Conservation (phyloP, 2,797 vertebrate genomes). For the Cyclura pinguis region DNA sequence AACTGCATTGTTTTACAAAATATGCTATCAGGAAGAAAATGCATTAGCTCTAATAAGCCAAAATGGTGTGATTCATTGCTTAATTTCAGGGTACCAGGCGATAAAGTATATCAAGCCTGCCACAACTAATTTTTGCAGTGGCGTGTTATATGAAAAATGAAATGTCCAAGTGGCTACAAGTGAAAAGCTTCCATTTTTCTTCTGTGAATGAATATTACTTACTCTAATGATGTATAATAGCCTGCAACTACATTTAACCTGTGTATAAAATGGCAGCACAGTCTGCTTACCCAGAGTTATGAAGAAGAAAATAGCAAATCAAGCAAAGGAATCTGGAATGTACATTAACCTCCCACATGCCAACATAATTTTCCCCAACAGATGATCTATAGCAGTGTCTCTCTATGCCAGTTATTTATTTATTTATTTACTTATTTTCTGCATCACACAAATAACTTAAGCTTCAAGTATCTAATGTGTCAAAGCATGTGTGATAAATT, state of each 20-base stretch:
- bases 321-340: constrained; percentile 77
- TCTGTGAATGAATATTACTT: constrained; percentile 90
- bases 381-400: constrained; percentile 76
- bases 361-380: constrained; percentile 77
- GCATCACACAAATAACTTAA: constrained; percentile 71
- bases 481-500: constrained; percentile 75
- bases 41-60: constrained; percentile 84
- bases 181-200: constrained; percentile 90
- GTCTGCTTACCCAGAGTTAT: constrained; percentile 83
- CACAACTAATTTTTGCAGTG: constrained; percentile 82
- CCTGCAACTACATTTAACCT: constrained; percentile 97
- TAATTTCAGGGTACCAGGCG: constrained; percentile 81
- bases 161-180: constrained; percentile 86
- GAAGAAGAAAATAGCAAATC: constrained; percentile 83
- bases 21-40: constrained; percentile 79
- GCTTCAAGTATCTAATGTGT: constrained; percentile 73
- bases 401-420: constrained; percentile 70
- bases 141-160: constrained; percentile 88
- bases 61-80: constrained; percentile 85
- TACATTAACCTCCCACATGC: constrained; percentile 80
- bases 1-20: constrained; percentile 83
- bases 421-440: constrained; percentile 69
- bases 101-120: constrained; percentile 85
- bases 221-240: constrained; percentile 97
- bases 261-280: constrained; percentile 84